Conservation (phyloP, 1,140 invertebrate genomes). For the Anagrus nilaparvatae region DNA sequence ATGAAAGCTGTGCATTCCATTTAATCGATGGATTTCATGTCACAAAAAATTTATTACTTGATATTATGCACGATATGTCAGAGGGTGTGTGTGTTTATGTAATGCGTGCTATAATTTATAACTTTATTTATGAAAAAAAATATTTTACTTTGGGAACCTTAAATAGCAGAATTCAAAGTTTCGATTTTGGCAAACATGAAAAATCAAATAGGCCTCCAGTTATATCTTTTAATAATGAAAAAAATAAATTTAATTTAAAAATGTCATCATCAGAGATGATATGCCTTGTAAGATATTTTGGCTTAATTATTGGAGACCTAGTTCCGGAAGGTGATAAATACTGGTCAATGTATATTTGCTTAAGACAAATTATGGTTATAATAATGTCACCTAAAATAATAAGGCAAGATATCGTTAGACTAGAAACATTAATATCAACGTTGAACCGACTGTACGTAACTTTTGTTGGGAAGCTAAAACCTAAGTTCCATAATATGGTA, state of each 20-base stretch:
- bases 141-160: constrained; percentile 1
- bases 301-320: constrained; percentile 1
- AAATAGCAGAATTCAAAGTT: constrained; percentile 2
- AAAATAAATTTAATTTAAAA: constrained; percentile 4
- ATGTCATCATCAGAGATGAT: constrained; percentile 1
- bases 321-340: not conserved
- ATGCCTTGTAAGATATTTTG: constrained; percentile 3
- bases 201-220: not conserved
- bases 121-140: constrained; percentile 7
- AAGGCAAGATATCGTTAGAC: too few relatives aligned
- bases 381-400: not conserved
- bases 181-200: not conserved
- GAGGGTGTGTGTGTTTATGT: constrained; percentile 1
- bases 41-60: not conserved
- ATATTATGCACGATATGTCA: not conserved
- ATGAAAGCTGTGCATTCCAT: not conserved
- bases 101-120: not conserved
- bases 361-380: constrained; percentile 1
- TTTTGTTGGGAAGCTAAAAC: constrained; percentile 12
- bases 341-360: not conserved
- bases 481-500: constrained; percentile 22
- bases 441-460: not conserved
- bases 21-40: not conserved
- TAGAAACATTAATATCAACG: too few relatives aligned
- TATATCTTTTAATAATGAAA: not conserved